Conservation (phyloP, 2,888 invertebrate genomes). For the Calameuta idolon region DNA sequence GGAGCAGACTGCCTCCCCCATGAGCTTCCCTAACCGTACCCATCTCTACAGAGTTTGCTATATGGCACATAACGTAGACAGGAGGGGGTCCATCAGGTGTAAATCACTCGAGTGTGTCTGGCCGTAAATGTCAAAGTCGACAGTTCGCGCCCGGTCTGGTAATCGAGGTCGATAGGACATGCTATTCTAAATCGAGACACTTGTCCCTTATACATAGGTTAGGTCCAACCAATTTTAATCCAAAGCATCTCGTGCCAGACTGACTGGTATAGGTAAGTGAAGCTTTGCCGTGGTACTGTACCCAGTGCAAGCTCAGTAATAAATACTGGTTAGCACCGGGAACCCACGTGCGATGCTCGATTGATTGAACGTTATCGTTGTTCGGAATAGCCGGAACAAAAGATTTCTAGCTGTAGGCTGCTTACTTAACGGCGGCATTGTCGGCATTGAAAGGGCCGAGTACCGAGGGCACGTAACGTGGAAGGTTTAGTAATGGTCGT, state of each 20-base stretch:
- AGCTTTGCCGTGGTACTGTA: background rate
- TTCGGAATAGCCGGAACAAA: background rate
- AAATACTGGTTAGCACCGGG: background rate
- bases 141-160: conserved; percentile 10
- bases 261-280: background rate
- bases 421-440: background rate
- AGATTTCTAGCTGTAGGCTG: background rate
- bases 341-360: background rate
- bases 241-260: background rate
- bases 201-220: background rate
- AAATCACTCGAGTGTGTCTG: conserved; percentile 1
- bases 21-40: background rate
- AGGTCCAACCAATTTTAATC: background rate
- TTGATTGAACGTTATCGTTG: background rate
- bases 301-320: background rate
- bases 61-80: background rate
- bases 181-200: conserved; percentile 4
- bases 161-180: conserved; percentile 23
- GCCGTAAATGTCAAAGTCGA: conserved; percentile 6
- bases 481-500: conserved; percentile 1
- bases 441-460: conserved; percentile 1
- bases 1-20: background rate
- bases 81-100: background rate
- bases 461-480: background rate
- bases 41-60: background rate